phyloP scores from a whole-genome alignment of 2,113 vertebrate genomes.

The Chaenogobius annularis region DNA sequence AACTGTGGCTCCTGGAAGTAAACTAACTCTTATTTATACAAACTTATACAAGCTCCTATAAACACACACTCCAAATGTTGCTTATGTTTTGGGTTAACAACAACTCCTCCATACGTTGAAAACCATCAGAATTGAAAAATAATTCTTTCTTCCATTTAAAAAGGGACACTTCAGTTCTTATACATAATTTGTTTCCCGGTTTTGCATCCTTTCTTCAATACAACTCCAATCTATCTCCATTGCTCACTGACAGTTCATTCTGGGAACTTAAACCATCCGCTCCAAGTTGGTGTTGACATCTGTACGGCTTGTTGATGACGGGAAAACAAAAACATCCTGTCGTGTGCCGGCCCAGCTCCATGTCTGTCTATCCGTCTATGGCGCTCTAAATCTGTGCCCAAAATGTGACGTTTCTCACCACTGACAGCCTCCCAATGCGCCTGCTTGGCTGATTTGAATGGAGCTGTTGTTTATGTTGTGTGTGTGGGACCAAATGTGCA shows the following conservation, averaged over 20 bases:
- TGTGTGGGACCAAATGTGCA: conserved; percentile 43
- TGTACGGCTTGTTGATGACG: conserved; percentile 31
- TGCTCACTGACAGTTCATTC: conserved; percentile 57
- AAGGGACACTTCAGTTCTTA: background rate
- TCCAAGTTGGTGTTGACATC: conserved; percentile 56
- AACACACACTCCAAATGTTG: background rate
- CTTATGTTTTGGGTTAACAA: no score
- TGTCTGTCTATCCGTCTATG: conserved; percentile 19
- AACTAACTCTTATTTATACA: no score
- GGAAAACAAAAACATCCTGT: conserved; percentile 55
- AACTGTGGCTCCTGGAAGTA: no score
- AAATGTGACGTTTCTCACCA: conserved; percentile 43
- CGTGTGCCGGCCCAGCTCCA: conserved; percentile 27
- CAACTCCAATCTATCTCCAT: conserved; percentile 42
- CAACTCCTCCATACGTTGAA: background rate
- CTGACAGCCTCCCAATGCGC: conserved; percentile 62
- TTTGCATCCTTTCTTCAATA: background rate
- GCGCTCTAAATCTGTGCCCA: conserved; percentile 22
- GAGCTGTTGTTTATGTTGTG: conserved; percentile 26
- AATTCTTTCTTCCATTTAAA: background rate
- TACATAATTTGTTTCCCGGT: conserved; percentile 21
- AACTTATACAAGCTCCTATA: no score
- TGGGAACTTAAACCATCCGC: conserved; percentile 46
- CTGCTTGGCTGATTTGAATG: conserved; percentile 56
- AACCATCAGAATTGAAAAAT: background rate